These are phyloP conservation scores for Lathamus discolor DNA, from an alignment of 2,113 vertebrate species.

Conservation along the genomic window DNA sequence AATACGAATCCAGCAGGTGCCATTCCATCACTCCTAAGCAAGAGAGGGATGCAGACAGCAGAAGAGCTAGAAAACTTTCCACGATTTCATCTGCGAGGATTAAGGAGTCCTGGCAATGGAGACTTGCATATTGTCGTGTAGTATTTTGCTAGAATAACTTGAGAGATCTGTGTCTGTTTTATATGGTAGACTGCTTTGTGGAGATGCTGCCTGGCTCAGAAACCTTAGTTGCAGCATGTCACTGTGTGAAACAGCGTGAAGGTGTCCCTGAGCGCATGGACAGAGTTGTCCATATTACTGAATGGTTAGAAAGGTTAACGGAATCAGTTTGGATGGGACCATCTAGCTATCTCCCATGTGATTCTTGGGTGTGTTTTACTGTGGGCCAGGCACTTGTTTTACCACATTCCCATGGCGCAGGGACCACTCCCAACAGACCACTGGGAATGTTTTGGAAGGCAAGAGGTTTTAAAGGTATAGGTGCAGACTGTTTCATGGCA, in stretches of 20 bases:
- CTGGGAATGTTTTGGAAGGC: not conserved
- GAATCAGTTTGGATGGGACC: not conserved
- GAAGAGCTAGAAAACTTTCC: not conserved
- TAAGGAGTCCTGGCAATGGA: not conserved
- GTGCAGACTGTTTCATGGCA: not conserved
- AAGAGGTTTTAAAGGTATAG: not conserved
- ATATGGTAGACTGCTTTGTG: not conserved
- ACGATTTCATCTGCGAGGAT: not conserved
- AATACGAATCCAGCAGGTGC: not conserved
- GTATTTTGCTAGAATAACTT: not conserved
- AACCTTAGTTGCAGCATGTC: not conserved
- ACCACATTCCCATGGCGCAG: rapidly evolving
- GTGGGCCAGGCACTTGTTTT: not conserved
- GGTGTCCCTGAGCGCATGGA: not conserved
- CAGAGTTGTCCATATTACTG: not conserved
- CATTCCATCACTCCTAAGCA: not conserved
- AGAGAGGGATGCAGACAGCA: not conserved
- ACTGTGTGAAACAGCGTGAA: not conserved
- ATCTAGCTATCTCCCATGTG: not conserved
- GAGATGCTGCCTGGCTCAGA: not conserved
- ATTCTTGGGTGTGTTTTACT: not conserved
- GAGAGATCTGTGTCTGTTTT: not conserved
- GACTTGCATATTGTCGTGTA: not conserved
- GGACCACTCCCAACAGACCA: not conserved
- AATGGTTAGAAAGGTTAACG: not conserved